These are phyloP conservation scores for Drosophila robusta DNA, from an alignment of 2,888 invertebrate genomes.

Conservation along the genomic window DNA sequence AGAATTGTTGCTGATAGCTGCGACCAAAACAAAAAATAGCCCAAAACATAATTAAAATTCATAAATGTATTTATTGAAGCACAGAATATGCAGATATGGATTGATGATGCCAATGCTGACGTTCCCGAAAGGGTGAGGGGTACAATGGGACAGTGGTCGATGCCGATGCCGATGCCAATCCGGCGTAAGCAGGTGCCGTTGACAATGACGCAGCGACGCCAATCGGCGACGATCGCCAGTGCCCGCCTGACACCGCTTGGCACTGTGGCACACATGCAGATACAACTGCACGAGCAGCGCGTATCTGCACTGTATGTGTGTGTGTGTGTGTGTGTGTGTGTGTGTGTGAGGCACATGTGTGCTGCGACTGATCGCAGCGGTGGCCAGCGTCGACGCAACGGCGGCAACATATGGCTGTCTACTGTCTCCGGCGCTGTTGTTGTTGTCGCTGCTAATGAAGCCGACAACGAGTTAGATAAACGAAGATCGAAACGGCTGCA, in stretches of 20 bases:
- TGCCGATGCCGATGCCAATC: neutral
- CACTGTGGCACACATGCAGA: constrained; percentile 55
- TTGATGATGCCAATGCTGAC: no score
- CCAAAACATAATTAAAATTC: constrained; percentile 21
- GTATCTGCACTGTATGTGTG: neutral
- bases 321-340: constrained; percentile 1
- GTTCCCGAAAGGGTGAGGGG: neutral
- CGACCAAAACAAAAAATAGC: constrained; percentile 26
- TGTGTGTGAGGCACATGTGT: constrained; percentile 47
- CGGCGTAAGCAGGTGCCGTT: constrained; percentile 45
- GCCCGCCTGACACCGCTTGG: constrained; percentile 83
- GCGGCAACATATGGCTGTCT: constrained; percentile 45
- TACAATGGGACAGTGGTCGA: neutral
- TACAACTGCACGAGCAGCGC: constrained; percentile 12
- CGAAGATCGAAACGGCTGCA: constrained; percentile 40
- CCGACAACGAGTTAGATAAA: constrained; percentile 58
- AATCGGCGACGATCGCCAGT: constrained; percentile 9
- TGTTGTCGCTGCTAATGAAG: constrained; percentile 55
- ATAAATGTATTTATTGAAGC: constrained; percentile 12
- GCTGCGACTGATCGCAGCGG: constrained; percentile 18
- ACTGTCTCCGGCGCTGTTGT: constrained; percentile 26
- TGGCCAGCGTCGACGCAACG: neutral
- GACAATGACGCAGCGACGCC: constrained; percentile 20
- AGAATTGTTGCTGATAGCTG: constrained; percentile 34
- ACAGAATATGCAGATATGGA: constrained; percentile 2